A percentile compares a stretch with the other conserved stretches of the same genome.
Evolutionary conservation across 2,888 invertebrate genomes (phyloP).

Genomic region (Omphaloscelis lunosa): DNA sequence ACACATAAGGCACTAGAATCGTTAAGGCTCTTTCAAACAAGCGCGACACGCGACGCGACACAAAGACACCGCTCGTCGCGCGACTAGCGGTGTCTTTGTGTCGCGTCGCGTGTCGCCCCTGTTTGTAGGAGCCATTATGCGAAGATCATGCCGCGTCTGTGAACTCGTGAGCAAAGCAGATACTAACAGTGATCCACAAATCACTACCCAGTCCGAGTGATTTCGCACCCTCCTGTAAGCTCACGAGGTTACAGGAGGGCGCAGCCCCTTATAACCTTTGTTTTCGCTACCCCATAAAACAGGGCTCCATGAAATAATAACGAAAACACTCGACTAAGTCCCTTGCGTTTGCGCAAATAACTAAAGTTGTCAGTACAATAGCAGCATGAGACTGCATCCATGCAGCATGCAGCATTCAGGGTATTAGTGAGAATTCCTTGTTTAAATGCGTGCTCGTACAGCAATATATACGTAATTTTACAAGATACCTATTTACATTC

Average conservation of each 20-base stretch:
- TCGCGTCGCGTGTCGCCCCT: too few relatives aligned
- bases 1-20: background rate
- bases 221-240: too few relatives aligned
- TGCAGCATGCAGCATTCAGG: background rate
- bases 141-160: background rate
- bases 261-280: background rate
- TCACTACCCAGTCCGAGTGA: too few relatives aligned
- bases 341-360: background rate
- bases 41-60: too few relatives aligned
- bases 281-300: background rate
- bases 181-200: background rate
- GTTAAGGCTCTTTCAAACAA: too few relatives aligned
- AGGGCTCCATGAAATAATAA: background rate
- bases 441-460: background rate
- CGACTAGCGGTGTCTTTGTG: too few relatives aligned
- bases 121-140: too few relatives aligned
- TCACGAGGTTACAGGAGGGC: background rate
- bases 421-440: background rate
- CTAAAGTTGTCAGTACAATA: background rate
- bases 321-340: background rate
- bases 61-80: too few relatives aligned
- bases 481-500: too few relatives aligned
- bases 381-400: background rate
- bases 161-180: background rate
- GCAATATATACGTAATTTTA: background rate